These are phyloP conservation scores for Gryllus longicercus DNA, from an alignment of 2,888 invertebrate genomes.

Conservation along the genomic window DNA sequence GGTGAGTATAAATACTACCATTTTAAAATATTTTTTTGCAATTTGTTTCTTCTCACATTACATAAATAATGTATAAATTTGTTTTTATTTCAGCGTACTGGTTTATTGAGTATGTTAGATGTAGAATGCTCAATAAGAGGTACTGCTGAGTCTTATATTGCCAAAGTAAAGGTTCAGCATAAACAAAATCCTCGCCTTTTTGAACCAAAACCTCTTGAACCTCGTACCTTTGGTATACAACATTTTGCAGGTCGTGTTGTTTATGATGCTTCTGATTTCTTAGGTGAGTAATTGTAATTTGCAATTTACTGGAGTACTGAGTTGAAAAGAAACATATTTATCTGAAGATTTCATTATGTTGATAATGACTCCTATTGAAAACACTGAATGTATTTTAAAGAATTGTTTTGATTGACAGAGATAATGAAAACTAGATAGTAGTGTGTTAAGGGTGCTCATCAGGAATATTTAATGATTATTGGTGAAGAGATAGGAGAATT, in stretches of 20 bases:
- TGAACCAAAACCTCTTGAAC: slow-evolving; percentile 73
- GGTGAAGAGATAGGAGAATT: no score
- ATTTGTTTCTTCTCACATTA: slow-evolving; percentile 24
- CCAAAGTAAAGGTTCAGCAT: slow-evolving; percentile 77
- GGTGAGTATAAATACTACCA: slow-evolving; percentile 47
- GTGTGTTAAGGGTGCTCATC: no score
- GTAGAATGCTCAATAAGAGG: slow-evolving; percentile 84
- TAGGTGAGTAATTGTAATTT: slow-evolving; percentile 49
- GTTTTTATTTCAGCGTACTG: slow-evolving; percentile 62
- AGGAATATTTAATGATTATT: no score
- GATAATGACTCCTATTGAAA: no score
- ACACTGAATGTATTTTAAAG: no score
- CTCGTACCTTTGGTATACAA: slow-evolving; percentile 81
- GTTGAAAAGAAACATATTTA: no score
- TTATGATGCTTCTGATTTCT: slow-evolving; percentile 85
- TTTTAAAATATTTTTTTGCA: background rate
- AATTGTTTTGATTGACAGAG: no score
- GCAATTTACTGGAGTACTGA: no score
- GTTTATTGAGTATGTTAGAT: slow-evolving; percentile 86
- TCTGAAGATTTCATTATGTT: no score
- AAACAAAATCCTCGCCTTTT: slow-evolving; percentile 77
- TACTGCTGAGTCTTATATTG: slow-evolving; percentile 73
- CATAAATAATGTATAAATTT: slow-evolving; percentile 23
- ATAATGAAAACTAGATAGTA: no score
- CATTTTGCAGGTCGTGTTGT: slow-evolving; percentile 84